Percentiles rank a stretch among this genome's conserved stretches.
phyloP scores from a whole-genome alignment of 1,140 invertebrate species.

The Drosophila hydei region DNA sequence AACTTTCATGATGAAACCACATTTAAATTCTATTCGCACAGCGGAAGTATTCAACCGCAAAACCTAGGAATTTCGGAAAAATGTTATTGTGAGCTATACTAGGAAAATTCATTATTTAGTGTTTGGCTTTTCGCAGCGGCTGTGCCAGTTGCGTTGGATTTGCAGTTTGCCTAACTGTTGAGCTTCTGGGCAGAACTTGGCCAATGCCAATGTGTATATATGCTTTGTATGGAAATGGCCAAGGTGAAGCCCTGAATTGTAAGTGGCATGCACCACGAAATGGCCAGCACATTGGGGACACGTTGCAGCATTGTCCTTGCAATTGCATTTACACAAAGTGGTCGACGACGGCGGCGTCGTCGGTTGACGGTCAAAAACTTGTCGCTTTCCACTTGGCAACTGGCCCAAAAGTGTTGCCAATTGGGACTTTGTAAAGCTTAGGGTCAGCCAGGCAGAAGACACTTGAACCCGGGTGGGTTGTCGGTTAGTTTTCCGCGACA shows the following conservation, averaged over 20 bases:
- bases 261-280: not conserved
- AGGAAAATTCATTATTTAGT: constrained; percentile 46
- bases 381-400: constrained; percentile 50
- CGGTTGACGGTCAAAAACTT: constrained; percentile 50
- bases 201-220: constrained; percentile 31
- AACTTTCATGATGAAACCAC: constrained; percentile 40
- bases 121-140: constrained; percentile 47
- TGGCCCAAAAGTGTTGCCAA: constrained; percentile 39
- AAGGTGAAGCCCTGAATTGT: constrained; percentile 57
- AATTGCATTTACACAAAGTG: constrained; percentile 10
- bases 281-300: constrained; percentile 13
- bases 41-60: constrained; percentile 9
- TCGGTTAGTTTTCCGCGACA: constrained; percentile 30
- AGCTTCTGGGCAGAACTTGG: constrained; percentile 33
- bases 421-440: constrained; percentile 8
- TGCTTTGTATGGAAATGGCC: constrained; percentile 21
- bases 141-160: no score
- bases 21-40: constrained; percentile 33
- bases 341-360: constrained; percentile 3
- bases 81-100: constrained; percentile 76
- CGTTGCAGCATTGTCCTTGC: constrained; percentile 40
- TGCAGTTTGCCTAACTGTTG: constrained; percentile 38
- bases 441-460: constrained; percentile 19
- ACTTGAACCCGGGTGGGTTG: constrained; percentile 43
- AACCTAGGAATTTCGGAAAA: constrained; percentile 39